Percentiles rank a stretch among this genome's conserved stretches.
Conservation (phyloP, 1,140 invertebrate species). For the Brachionus rotundiformis region DNA sequence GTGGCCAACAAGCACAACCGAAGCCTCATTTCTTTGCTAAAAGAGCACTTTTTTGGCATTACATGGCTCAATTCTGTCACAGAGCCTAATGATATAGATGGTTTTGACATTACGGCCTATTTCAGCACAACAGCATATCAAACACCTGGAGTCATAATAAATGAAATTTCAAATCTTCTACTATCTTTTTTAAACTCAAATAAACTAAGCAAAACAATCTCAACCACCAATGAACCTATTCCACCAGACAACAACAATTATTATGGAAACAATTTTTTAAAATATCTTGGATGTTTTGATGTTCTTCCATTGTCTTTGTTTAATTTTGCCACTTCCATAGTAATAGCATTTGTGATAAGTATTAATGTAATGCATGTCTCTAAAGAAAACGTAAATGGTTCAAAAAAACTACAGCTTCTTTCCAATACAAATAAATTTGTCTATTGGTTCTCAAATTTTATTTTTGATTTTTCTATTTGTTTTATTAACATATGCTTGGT, state of each 20-base stretch:
- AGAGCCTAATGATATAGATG: conserved; percentile 1
- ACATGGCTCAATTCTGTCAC: conserved; percentile 8
- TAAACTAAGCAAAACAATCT: background rate
- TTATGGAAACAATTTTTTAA: conserved; percentile 39
- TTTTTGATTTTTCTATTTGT: conserved; percentile 47
- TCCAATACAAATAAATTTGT: background rate
- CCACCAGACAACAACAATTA: background rate
- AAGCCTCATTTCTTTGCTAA: conserved; percentile 18
- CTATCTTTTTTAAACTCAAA: conserved; percentile 21
- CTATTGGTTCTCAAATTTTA: conserved; percentile 43
- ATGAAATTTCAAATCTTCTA: conserved; percentile 37
- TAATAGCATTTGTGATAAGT: conserved; percentile 12
- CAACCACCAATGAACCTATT: conserved; percentile 27
- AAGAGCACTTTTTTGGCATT: conserved; percentile 39
- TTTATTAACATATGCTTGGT: background rate
- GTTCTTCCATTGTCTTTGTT: conserved; percentile 42
- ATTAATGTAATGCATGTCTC: conserved; percentile 26
- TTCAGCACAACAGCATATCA: conserved; percentile 35
- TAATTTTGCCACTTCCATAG: conserved; percentile 1
- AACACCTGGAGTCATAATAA: conserved; percentile 33
- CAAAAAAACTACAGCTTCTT: conserved; percentile 47
- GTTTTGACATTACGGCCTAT: conserved; percentile 6
- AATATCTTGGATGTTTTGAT: conserved; percentile 45
- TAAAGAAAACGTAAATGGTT: conserved; percentile 34
- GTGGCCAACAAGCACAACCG: background rate